A percentile compares a stretch with the other conserved stretches of the same genome.
Conservation (phyloP, 2,888 invertebrate genomes). For the Plusia festucae region DNA sequence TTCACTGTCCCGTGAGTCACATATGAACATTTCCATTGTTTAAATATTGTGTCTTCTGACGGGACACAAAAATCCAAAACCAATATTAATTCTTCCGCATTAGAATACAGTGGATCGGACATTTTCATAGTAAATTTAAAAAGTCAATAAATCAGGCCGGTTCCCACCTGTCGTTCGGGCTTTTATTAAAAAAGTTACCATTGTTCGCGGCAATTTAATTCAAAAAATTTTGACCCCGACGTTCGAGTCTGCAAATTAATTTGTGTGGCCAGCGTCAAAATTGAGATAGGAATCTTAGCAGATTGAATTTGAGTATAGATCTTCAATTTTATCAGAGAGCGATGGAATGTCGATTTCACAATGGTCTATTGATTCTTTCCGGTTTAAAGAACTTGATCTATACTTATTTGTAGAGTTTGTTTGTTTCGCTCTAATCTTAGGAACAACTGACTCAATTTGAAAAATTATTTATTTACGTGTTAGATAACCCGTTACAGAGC, state of each 20-base stretch:
- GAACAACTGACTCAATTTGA: too few relatives aligned
- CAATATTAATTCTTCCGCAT: conserved; percentile 53
- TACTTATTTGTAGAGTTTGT: too few relatives aligned
- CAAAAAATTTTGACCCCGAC: conserved; percentile 66
- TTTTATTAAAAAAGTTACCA: conserved; percentile 84
- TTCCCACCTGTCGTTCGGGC: conserved; percentile 75
- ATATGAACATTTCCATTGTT: too few relatives aligned
- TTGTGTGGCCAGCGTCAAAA: conserved; percentile 48
- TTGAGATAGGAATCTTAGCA: conserved; percentile 34
- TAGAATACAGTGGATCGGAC: conserved; percentile 56
- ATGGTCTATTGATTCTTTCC: not conserved
- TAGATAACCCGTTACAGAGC: too few relatives aligned
- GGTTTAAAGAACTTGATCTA: not conserved
- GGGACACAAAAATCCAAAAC: not conserved
- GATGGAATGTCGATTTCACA: not conserved
- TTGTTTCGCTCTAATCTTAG: too few relatives aligned
- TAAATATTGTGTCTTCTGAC: too few relatives aligned
- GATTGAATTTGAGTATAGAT: conserved; percentile 13
- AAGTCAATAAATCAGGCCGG: conserved; percentile 78
- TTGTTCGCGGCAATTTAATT: conserved; percentile 74
- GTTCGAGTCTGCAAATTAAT: conserved; percentile 60
- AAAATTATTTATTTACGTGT: too few relatives aligned
- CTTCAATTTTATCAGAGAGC: not conserved
- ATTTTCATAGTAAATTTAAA: conserved; percentile 69
- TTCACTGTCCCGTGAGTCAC: too few relatives aligned